phyloP scores from a whole-genome alignment of 2,797 vertebrate species.

The Enteromius argenteus region DNA sequence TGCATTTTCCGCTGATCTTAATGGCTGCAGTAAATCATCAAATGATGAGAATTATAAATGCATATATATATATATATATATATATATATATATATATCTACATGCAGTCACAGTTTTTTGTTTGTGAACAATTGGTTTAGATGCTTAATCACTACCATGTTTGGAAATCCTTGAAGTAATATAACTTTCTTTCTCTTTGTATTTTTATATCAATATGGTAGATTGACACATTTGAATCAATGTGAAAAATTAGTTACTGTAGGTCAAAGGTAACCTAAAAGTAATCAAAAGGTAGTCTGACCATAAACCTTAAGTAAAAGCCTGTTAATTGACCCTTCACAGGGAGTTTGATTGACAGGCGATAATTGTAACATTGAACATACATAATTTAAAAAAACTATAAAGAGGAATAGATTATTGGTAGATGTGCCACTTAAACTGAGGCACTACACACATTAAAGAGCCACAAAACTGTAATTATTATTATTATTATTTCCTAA shows the following conservation, averaged over 20 bases:
- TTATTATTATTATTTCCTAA: too few relatives aligned
- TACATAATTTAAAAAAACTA: too few relatives aligned
- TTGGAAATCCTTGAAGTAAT: not conserved
- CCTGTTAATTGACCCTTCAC: not conserved
- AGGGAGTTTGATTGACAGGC: too few relatives aligned
- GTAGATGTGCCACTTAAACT: too few relatives aligned
- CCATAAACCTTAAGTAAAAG: not conserved
- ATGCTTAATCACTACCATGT: not conserved
- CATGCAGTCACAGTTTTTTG: not conserved
- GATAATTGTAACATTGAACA: too few relatives aligned
- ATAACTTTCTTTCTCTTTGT: not conserved
- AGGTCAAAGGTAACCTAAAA: not conserved
- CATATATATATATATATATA: not conserved
- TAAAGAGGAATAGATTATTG: too few relatives aligned
- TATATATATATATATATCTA: not conserved
- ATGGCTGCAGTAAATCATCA: conserved; percentile 16
- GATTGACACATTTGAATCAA: not conserved
- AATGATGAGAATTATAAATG: not conserved
- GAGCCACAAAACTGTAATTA: too few relatives aligned
- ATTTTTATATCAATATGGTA: not conserved
- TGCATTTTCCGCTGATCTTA: not conserved
- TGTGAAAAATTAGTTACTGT: not conserved
- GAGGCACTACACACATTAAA: too few relatives aligned
- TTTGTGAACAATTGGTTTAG: not conserved
- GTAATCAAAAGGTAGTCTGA: not conserved